Conservation (phyloP, 2,797 vertebrate species). For the Eulemur rubriventer region DNA sequence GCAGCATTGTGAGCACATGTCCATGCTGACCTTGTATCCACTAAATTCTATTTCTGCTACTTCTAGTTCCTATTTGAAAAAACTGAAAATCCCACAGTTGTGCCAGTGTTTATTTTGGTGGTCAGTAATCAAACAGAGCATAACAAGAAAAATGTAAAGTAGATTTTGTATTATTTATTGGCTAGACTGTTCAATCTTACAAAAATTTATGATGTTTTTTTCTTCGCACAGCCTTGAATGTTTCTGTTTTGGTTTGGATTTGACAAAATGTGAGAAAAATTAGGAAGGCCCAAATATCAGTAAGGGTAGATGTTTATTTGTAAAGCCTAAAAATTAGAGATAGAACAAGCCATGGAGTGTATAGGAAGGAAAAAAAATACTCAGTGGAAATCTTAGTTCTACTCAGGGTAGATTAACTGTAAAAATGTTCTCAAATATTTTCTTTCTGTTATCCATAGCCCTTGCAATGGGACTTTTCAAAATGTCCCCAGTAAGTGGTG, state of each 20-base stretch:
- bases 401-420: background rate
- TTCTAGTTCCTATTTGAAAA: background rate
- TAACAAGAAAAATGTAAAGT: background rate
- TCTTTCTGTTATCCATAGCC: background rate
- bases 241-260: background rate
- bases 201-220: slow-evolving; percentile 15
- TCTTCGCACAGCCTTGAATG: background rate
- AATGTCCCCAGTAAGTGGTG: background rate
- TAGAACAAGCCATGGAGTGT: background rate
- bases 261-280: background rate
- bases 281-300: background rate
- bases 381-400: background rate
- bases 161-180: background rate
- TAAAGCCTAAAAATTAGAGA: background rate
- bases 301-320: background rate
- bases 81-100: background rate
- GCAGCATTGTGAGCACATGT: background rate
- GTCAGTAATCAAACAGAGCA: slow-evolving; percentile 10
- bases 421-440: background rate
- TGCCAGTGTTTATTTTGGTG: slow-evolving; percentile 43
- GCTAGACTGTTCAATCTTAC: background rate
- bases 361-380: background rate
- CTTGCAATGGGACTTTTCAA: background rate
- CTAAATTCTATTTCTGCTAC: slow-evolving; percentile 22
- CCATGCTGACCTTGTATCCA: background rate